These are phyloP conservation scores for Melanerpes aurifrons DNA, from an alignment of 2,113 vertebrate species.

Conservation along the genomic window DNA sequence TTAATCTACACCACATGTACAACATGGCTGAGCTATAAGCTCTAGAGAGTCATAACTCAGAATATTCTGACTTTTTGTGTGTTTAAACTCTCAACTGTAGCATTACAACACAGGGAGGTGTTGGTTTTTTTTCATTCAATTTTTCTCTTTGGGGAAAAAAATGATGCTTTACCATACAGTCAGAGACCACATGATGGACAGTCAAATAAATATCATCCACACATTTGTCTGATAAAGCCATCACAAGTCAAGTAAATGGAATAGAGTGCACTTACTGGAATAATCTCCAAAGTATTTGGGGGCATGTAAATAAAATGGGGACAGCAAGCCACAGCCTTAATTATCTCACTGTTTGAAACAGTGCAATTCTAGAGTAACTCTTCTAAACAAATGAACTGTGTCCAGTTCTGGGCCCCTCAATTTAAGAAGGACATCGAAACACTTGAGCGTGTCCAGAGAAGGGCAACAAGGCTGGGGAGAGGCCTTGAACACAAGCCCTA, in stretches of 20 bases:
- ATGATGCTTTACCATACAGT: slow-evolving; percentile 17
- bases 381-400: background rate
- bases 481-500: no score
- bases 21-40: slow-evolving; percentile 41
- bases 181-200: slow-evolving; percentile 8
- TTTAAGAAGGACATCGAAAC: no score
- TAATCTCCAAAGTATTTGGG: slow-evolving; percentile 31
- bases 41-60: slow-evolving; percentile 63
- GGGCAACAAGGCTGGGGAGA: no score
- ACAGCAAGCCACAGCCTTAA: background rate
- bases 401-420: no score
- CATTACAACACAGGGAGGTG: slow-evolving; percentile 29
- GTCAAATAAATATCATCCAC: slow-evolving; percentile 56
- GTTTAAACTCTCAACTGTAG: slow-evolving; percentile 64
- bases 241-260: slow-evolving; percentile 48
- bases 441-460: no score
- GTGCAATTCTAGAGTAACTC: background rate
- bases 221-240: slow-evolving; percentile 59
- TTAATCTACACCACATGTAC: slow-evolving; percentile 72
- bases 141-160: slow-evolving; percentile 42
- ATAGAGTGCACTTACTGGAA: slow-evolving; percentile 43
- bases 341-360: slow-evolving; percentile 19
- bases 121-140: background rate
- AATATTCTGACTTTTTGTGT: slow-evolving; percentile 59
- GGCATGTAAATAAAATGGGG: slow-evolving; percentile 19